Percentiles rank a stretch among this genome's conserved stretches.
phyloP scores from a whole-genome alignment of 2,797 vertebrate species.

The Sebastes wilsoni region DNA sequence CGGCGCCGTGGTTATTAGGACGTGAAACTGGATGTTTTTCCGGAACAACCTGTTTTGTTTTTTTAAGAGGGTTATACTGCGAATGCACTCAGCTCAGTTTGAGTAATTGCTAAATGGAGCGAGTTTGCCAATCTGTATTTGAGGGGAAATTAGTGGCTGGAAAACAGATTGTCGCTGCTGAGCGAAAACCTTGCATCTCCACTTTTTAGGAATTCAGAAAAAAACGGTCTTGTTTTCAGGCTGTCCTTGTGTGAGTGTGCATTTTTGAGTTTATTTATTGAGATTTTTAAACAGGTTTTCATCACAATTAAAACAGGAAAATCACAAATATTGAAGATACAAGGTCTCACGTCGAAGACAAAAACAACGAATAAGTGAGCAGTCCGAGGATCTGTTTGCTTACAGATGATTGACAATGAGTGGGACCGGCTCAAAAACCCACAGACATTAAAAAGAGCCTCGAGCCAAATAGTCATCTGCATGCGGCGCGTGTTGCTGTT shows the following conservation, averaged over 20 bases:
- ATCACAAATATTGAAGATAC: not conserved
- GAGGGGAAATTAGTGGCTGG: slow-evolving; percentile 21
- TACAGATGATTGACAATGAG: slow-evolving; percentile 24
- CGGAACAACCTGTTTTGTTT: not conserved
- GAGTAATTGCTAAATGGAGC: slow-evolving; percentile 52
- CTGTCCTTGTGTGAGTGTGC: not conserved
- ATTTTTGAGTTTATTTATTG: not conserved
- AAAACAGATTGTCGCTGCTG: slow-evolving; percentile 21
- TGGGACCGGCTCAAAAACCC: slow-evolving; percentile 9
- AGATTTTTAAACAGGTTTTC: not conserved
- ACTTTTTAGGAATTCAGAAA: not conserved
- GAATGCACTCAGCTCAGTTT: slow-evolving; percentile 17
- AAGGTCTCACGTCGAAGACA: not conserved
- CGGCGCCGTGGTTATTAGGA: not conserved
- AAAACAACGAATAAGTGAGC: not conserved
- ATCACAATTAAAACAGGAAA: slow-evolving; percentile 10
- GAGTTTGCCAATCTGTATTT: slow-evolving; percentile 18
- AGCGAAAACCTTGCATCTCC: not conserved
- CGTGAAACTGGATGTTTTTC: slow-evolving; percentile 15
- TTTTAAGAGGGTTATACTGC: slow-evolving; percentile 27
- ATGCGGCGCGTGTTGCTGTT: slow-evolving; percentile 24
- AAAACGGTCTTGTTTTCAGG: slow-evolving; percentile 13
- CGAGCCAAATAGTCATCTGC: slow-evolving; percentile 26
- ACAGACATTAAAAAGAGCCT: slow-evolving; percentile 27
- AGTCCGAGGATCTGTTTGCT: slow-evolving; percentile 13